phyloP scores from a whole-genome alignment of 1,140 invertebrate species.

The Zaprionus camerounensis region DNA sequence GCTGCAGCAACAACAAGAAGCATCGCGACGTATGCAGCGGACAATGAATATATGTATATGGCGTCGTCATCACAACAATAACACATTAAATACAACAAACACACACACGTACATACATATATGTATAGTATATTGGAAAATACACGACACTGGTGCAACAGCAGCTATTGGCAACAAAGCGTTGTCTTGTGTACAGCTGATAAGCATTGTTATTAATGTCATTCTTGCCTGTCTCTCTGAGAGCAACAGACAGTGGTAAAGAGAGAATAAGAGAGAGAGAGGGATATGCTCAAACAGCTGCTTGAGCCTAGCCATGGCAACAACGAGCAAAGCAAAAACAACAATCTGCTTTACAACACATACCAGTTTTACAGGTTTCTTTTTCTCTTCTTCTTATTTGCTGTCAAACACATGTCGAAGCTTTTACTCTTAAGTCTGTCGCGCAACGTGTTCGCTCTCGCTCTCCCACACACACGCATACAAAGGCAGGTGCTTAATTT shows the following conservation, averaged over 20 bases:
- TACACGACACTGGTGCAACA: constrained; percentile 40
- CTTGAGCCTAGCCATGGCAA: constrained; percentile 50
- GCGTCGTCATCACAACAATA: constrained; percentile 22
- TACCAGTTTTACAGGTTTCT: constrained; percentile 75
- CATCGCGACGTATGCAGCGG: constrained; percentile 1
- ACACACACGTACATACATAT: constrained; percentile 6
- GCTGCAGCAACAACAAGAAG: constrained; percentile 17
- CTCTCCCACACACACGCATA: constrained; percentile 35
- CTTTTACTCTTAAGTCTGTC: constrained; percentile 50
- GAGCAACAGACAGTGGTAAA: neutral
- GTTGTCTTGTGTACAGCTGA: constrained; percentile 59
- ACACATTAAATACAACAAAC: neutral
- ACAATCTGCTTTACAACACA: constrained; percentile 58
- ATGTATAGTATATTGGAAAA: neutral
- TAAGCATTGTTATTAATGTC: constrained; percentile 65
- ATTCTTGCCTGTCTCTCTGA: constrained; percentile 20
- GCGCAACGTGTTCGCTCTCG: constrained; percentile 26
- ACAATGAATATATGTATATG: constrained; percentile 18
- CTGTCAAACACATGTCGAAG: constrained; percentile 38
- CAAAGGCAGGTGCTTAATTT: constrained; percentile 64
- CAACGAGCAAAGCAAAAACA: constrained; percentile 27
- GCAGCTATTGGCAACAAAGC: constrained; percentile 58
- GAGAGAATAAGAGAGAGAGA: constrained; percentile 6
- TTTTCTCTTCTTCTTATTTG: constrained; percentile 6
- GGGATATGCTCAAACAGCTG: constrained; percentile 38